phyloP scores from a whole-genome alignment of 2,797 vertebrate species.

The Knipowitschia caucasica region DNA sequence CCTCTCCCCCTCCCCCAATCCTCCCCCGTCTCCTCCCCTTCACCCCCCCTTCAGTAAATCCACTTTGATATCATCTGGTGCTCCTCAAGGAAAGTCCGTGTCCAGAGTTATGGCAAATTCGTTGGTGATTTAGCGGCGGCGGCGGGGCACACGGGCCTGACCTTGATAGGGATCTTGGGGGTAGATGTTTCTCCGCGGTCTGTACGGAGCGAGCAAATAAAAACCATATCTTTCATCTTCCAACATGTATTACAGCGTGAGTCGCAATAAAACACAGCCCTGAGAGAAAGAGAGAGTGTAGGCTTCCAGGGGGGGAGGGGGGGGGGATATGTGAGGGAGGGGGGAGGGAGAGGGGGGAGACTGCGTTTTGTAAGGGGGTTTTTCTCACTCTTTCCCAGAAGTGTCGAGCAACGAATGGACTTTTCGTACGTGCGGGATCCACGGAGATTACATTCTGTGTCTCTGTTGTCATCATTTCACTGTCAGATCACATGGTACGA shows the following conservation, averaged over 20 bases:
- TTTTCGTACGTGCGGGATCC: background rate
- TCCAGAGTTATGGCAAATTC: constrained; percentile 10
- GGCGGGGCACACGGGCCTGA: constrained; percentile 13
- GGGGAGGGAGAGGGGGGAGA: background rate
- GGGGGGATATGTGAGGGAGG: too few species aligned
- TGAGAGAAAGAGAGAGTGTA: constrained; percentile 7
- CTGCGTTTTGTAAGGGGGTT: constrained; percentile 2
- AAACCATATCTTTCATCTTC: background rate
- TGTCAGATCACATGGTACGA: too few species aligned
- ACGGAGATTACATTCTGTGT: background rate
- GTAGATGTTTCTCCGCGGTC: background rate
- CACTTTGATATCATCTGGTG: constrained; percentile 19
- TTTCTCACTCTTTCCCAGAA: background rate
- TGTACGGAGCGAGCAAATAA: background rate
- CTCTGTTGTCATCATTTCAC: background rate
- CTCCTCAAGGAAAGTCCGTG: constrained; percentile 20
- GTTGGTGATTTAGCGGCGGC: constrained; percentile 22
- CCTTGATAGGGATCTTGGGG: constrained; percentile 16
- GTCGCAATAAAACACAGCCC: constrained; percentile 11
- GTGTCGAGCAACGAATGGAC: too few species aligned
- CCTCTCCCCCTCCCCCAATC: background rate
- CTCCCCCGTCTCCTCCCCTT: background rate
- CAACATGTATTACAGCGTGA: constrained; percentile 1
- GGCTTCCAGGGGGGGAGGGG: background rate
- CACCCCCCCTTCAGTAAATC: constrained; percentile 15